Evolutionary conservation across 92 coral and sea anemone genomes (phyloP).

Genomic region (Hydrozoanthus gracilis): DNA sequence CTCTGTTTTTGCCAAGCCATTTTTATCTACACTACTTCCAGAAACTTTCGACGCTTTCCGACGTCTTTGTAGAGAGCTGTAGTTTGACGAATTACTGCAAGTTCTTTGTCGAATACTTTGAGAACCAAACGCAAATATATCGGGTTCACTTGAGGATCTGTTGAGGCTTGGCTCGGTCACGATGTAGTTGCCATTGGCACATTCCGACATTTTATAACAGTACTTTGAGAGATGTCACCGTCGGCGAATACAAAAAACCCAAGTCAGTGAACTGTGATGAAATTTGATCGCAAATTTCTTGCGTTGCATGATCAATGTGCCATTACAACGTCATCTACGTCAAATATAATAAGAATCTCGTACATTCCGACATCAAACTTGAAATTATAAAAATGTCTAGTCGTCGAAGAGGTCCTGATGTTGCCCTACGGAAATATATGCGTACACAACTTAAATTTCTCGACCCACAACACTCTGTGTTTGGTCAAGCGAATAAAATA

Average conservation of each 20-base stretch:
- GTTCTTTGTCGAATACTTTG: conserved; percentile 43
- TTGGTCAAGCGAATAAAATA: background rate
- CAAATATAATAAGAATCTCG: background rate
- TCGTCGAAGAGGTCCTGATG: background rate
- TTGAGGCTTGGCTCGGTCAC: conserved; percentile 18
- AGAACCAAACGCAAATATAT: conserved; percentile 15
- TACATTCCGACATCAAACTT: conserved; percentile 15
- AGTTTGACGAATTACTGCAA: conserved; percentile 29
- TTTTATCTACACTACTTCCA: conserved; percentile 11
- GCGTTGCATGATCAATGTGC: background rate
- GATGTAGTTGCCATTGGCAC: conserved; percentile 21
- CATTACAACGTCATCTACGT: conserved; percentile 17
- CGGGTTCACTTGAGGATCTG: conserved; percentile 49
- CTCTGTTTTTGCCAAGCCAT: background rate
- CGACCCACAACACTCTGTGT: background rate
- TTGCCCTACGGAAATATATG: background rate
- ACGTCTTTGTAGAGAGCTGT: conserved; percentile 34
- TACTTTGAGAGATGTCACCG: background rate
- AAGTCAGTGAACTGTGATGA: conserved; percentile 7
- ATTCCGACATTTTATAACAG: conserved; percentile 37
- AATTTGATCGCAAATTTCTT: background rate
- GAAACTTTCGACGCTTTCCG: conserved; percentile 32
- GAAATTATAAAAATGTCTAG: background rate
- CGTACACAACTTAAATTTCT: background rate
- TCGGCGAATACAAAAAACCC: background rate